Evolutionary conservation across 2,797 vertebrate species (phyloP), one percentile per base, ranked within the genome.

Genomic region (Discoglossus pictus): DNA sequence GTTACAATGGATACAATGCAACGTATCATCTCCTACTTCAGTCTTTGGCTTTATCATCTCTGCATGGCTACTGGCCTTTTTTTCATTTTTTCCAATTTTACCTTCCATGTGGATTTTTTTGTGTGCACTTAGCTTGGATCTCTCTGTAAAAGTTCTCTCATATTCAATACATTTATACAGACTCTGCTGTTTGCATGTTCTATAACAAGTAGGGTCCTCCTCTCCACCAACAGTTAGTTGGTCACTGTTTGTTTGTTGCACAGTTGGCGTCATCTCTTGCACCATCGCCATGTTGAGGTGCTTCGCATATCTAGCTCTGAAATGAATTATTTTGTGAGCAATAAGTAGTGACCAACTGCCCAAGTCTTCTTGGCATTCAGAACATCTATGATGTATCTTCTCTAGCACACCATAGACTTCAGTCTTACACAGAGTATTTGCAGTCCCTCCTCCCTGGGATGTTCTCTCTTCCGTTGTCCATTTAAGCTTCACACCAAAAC

Each of bases 341-440:
- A 54, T 23, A 15, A 54, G 61, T 6, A 21, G 48, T 17, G 61
- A 31, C 61, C 61, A 64, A 25, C 38, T 43, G 4, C 3, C 13
- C 2, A 53, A 4, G 17, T 31, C 61, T 27, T 53, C 16, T 11
- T 53, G 23, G 11, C 61, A 65, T 1, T 64, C 48, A 31, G 27
- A 43, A 23, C 61, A 65, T n/a, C 31, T 35, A 11, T 65, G 50
- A 18, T 16, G 6, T 2, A 54, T 4, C 4, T 44, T 21, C 7
- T 65, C 61, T 15, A 65, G 16, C 13, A 65, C 24, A 9, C 17
- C 50, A 0, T 10, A 39, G 25, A 1, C 7, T 13, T 10, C 20
- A 4, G 4, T 27, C 23, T 39, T 31, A 20, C 35, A 54, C 3
- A 5, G 2, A 44, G 13, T 10, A 44, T 44, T 44, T 44, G 42